Evolutionary conservation across 2,797 vertebrate species (phyloP).

Genomic region (Zonotrichia albicollis): DNA sequence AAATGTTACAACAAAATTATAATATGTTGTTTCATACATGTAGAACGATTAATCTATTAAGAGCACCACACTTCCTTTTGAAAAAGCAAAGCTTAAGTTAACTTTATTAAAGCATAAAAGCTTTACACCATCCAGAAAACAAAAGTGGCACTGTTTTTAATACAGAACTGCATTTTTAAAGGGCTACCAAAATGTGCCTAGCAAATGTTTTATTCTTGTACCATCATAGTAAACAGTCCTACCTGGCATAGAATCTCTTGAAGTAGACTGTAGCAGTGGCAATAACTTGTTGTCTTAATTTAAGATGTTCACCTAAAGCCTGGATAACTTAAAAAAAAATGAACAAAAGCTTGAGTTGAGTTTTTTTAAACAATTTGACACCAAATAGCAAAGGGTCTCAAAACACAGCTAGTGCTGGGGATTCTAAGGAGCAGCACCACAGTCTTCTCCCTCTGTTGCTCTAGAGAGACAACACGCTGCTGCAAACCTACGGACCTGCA

Average conservation of each 20-base stretch:
- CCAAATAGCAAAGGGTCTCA: constrained; percentile 40
- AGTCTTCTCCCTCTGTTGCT: neutral
- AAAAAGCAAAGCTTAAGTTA: constrained; percentile 66
- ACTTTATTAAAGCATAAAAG: constrained; percentile 60
- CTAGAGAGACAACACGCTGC: neutral
- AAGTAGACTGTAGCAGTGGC: constrained; percentile 99
- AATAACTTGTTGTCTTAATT: constrained; percentile 98
- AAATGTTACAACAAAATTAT: constrained; percentile 72
- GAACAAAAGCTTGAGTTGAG: constrained; percentile 64
- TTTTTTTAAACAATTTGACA: constrained; percentile 45
- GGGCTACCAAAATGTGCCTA: constrained; percentile 61
- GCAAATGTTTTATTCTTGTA: constrained; percentile 54
- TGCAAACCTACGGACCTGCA: constrained; percentile 33
- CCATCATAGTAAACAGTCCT: constrained; percentile 67
- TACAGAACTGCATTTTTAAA: constrained; percentile 57
- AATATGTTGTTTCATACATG: constrained; percentile 54
- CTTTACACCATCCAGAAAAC: constrained; percentile 60
- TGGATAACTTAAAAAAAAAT: constrained; percentile 88
- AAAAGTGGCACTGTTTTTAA: constrained; percentile 58
- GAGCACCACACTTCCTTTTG: constrained; percentile 64
- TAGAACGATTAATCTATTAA: constrained; percentile 51
- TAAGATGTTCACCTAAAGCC: constrained; percentile 97
- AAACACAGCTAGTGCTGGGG: neutral
- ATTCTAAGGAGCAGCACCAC: constrained; percentile 14
- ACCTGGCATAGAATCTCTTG: constrained; percentile 99